Base-by-base conservation (phyloP, 2,888 invertebrate species). In the Emmelina monodactyla region DNA sequence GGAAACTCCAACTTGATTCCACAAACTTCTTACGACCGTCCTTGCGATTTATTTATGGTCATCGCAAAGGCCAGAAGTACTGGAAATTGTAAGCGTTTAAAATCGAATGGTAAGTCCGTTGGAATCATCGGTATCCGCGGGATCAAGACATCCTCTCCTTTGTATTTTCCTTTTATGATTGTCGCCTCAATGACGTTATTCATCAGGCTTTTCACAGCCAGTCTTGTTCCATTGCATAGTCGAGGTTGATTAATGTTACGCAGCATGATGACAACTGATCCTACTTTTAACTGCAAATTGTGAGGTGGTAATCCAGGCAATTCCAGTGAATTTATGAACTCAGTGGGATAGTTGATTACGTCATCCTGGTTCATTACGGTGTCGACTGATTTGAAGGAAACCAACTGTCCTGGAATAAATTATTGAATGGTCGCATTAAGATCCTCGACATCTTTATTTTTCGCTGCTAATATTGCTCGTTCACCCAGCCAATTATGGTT, bases 21-120 rank as follows among this genome's bases (percentile, higher is more conserved):
- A 16, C 41, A 39, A 38, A 43, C 35, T 22, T 28, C 13, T 15
- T 45, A 31, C 6, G 40, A 35, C 14, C 39, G 41, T 13, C 45
- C 42, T 40, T 45, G 47, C 28, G 44, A 47, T 40, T 47, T 49
- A 14, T 47, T 48, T 33, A 48, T 46, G 6, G 44, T 39, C 40
- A 47, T 41, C 1, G 44, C 47, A 37, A 46, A 49, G 3, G 44
- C 37, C 1, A 45, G 37, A 3, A 37, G 41, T n/a, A 43, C 38
- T 10, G 47, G 46, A 42, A 47, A 44, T 31, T 47, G 46, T 9
- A 47, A 13, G 1, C 42, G 19, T 37, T 47, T 45, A 42, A 47
- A 47, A 3, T 36, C 30, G 12, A 43, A 39, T 32, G 39, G 40
- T n/a, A 39, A 14, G 32, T 45, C 49, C 1, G 40, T 41, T 16